Percentiles rank a stretch among this genome's conserved stretches.
Conservation (phyloP, 2,888 invertebrate species). For the Lycia hirtaria region DNA sequence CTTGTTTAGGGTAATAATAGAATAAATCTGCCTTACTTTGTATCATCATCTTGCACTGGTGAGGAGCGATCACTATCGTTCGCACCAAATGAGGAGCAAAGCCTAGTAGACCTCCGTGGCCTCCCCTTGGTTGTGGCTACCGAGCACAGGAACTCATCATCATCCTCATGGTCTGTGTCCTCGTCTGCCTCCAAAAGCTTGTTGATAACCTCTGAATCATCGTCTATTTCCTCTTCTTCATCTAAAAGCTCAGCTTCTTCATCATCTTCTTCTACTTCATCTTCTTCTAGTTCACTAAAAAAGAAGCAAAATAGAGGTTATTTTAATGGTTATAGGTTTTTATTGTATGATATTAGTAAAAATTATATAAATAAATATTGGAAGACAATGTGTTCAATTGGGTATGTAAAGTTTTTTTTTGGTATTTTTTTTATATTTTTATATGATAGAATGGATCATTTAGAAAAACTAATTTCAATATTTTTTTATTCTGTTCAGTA, state of each 20-base stretch:
- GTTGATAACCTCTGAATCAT: slow-evolving; percentile 74
- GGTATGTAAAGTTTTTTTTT: too few relatives aligned
- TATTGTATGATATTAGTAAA: too few relatives aligned
- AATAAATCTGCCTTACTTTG: slow-evolving; percentile 49
- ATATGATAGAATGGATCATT: too few relatives aligned
- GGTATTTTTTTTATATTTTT: too few relatives aligned
- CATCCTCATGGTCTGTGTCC: slow-evolving; percentile 56
- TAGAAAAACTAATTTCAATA: too few relatives aligned
- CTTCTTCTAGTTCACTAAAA: slow-evolving; percentile 49
- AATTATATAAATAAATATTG: too few relatives aligned
- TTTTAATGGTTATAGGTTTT: too few relatives aligned
- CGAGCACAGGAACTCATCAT: slow-evolving; percentile 66
- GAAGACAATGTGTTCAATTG: too few relatives aligned
- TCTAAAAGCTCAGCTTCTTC: slow-evolving; percentile 44
- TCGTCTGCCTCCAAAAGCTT: slow-evolving; percentile 73
- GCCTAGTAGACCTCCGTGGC: slow-evolving; percentile 60
- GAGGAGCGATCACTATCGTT: slow-evolving; percentile 55
- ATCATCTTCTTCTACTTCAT: slow-evolving; percentile 50
- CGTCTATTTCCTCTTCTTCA: slow-evolving; percentile 62
- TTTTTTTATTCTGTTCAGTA: too few relatives aligned
- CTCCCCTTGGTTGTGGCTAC: slow-evolving; percentile 51
- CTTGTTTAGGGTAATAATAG: too few relatives aligned
- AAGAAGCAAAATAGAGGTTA: too few relatives aligned
- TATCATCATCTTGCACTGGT: slow-evolving; percentile 51
- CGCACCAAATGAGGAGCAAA: slow-evolving; percentile 54